These are phyloP conservation scores for Hystrix cristata DNA, from an alignment of 2,113 vertebrate species.

Conservation along the genomic window DNA sequence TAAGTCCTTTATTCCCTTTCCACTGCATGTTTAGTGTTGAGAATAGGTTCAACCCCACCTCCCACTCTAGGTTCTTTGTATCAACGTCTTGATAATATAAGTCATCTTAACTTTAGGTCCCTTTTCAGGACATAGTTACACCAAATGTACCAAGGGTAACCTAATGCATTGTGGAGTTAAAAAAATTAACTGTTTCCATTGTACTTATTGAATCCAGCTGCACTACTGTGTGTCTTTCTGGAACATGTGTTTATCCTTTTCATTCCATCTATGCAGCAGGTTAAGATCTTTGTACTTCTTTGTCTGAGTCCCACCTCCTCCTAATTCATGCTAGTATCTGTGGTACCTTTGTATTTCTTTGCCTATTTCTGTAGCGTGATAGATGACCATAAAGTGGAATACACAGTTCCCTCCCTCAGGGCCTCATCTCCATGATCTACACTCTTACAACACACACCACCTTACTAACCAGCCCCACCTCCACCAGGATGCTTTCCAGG, in stretches of 20 bases:
- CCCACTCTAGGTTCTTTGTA: background rate
- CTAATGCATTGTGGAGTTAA: slow-evolving; percentile 64
- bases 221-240: slow-evolving; percentile 16
- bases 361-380: background rate
- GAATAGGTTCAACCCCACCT: background rate
- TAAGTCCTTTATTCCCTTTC: background rate
- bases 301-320: background rate
- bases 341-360: background rate
- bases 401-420: background rate
- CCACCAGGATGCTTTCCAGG: background rate
- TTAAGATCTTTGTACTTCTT: background rate
- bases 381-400: background rate
- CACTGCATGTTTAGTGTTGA: background rate
- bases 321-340: background rate
- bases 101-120: background rate
- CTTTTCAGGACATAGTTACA: slow-evolving; percentile 72
- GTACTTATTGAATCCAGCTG: slow-evolving; percentile 35
- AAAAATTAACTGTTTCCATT: slow-evolving; percentile 70
- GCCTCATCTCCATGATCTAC: background rate
- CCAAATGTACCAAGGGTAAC: background rate
- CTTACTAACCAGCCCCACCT: background rate
- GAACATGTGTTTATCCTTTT: background rate
- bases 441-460: background rate
- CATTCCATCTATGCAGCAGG: background rate
- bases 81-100: background rate